Conservation (phyloP, 2,888 invertebrate species). For the Cephus nigrinus region DNA sequence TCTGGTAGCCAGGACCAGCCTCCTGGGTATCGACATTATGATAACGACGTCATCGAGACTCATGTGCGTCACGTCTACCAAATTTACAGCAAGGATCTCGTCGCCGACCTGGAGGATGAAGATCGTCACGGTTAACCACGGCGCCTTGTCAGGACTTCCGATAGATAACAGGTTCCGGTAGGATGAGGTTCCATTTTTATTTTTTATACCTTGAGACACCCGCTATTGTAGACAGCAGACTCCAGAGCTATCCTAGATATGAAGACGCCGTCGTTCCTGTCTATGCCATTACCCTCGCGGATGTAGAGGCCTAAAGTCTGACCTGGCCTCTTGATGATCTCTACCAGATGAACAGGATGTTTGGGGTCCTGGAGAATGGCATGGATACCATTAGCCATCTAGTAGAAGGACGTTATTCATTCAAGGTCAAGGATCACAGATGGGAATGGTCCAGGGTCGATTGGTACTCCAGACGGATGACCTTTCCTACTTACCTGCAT, state of each 20-base stretch:
- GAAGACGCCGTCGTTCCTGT: constrained; percentile 95
- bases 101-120: constrained; percentile 82
- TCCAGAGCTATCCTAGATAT: constrained; percentile 96
- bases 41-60: constrained; percentile 99
- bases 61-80: constrained; percentile 98
- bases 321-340: constrained; percentile 98
- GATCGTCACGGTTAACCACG: not conserved
- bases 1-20: constrained; percentile 92
- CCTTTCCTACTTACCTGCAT: constrained; percentile 72
- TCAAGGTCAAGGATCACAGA: not conserved
- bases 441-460: not conserved
- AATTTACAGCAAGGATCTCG: constrained; percentile 97
- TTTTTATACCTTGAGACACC: constrained; percentile 82
- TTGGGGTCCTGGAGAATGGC: constrained; percentile 72
- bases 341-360: constrained; percentile 90
- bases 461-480: not conserved
- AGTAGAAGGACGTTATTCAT: constrained; percentile 6
- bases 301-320: constrained; percentile 98
- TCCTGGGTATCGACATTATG: constrained; percentile 98
- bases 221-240: constrained; percentile 96
- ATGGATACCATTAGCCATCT: constrained; percentile 10
- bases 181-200: not conserved
- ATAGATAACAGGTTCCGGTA: not conserved
- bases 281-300: constrained; percentile 98
- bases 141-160: not conserved